Evolutionary conservation across 2,888 invertebrate species (phyloP).

Genomic region (Erpobdella octoculata): DNA sequence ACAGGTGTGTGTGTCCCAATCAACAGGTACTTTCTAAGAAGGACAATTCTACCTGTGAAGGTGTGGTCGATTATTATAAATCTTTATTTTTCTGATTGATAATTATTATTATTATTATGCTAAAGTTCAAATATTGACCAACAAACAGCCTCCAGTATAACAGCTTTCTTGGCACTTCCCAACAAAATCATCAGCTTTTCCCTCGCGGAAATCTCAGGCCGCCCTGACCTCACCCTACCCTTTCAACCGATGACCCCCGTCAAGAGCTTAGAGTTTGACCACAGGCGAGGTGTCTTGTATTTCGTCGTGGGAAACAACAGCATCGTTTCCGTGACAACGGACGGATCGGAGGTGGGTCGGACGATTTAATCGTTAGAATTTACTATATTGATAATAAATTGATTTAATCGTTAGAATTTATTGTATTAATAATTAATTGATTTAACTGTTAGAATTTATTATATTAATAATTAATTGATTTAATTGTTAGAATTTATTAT

Average conservation of each 20-base stretch:
- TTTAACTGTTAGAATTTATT: too few relatives aligned
- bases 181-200: background rate
- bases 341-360: constrained; percentile 60
- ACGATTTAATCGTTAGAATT: background rate
- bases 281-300: constrained; percentile 63
- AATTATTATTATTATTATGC: too few relatives aligned
- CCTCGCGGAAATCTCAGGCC: background rate
- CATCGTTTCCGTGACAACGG: constrained; percentile 70
- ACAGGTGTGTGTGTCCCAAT: background rate
- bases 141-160: background rate
- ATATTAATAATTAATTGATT: background rate
- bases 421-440: background rate
- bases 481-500: too few relatives aligned
- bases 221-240: constrained; percentile 66
- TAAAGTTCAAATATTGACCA: too few relatives aligned
- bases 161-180: background rate
- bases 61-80: too few relatives aligned
- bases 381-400: background rate
- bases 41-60: background rate
- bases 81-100: too few relatives aligned
- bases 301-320: constrained; percentile 72
- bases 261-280: constrained; percentile 80
- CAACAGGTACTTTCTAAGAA: background rate
- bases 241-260: constrained; percentile 77
- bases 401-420: too few relatives aligned